Percentiles rank a stretch among this genome's conserved stretches.
Evolutionary conservation across 2,888 invertebrate genomes (phyloP).

Genomic region (Leistus spinibarbis): DNA sequence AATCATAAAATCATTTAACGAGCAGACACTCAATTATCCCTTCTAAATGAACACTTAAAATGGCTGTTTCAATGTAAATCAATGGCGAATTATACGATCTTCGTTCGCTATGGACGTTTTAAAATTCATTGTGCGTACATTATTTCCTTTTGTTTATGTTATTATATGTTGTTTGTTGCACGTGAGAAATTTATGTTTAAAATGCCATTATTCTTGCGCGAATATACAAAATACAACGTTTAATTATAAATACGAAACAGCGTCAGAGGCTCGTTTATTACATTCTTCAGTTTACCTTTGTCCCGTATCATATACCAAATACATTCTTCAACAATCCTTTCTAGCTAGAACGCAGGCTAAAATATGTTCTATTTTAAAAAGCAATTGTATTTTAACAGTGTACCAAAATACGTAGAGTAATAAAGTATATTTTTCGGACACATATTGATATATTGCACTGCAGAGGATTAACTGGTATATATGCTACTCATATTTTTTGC

Average conservation of each 20-base stretch:
- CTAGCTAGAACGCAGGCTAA: too few species aligned
- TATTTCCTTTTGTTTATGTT: background rate
- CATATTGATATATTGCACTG: background rate
- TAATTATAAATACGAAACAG: background rate
- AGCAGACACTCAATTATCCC: constrained; percentile 35
- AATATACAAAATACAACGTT: background rate
- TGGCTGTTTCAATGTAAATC: constrained; percentile 31
- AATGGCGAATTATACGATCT: constrained; percentile 21
- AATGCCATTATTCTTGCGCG: background rate
- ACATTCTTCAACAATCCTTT: too few species aligned
- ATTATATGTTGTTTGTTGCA: background rate
- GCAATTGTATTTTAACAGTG: too few species aligned
- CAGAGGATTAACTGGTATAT: too few species aligned
- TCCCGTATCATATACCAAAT: too few species aligned
- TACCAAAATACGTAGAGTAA: background rate
- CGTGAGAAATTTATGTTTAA: background rate
- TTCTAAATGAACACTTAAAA: constrained; percentile 34
- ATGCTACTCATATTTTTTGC: background rate
- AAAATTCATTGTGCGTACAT: background rate
- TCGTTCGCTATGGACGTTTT: background rate
- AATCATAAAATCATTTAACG: constrained; percentile 37
- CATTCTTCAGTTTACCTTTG: background rate
- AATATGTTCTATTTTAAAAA: too few species aligned
- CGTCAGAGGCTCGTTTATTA: background rate
- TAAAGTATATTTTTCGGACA: background rate